Evolutionary conservation across 2,888 invertebrate species (phyloP).

Genomic region (Bellardia pandia): DNA sequence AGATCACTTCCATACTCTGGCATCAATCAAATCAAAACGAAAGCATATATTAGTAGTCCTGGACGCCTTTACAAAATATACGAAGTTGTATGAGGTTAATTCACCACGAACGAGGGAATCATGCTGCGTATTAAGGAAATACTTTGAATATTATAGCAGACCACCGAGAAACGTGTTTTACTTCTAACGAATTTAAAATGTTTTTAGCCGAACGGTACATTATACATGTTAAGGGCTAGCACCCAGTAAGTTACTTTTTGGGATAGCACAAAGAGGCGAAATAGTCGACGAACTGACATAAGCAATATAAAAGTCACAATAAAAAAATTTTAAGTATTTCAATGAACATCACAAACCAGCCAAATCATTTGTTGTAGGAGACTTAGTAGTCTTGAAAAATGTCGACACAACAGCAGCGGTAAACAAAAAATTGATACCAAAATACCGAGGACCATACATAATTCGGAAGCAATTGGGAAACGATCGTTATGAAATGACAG

Average conservation of each 20-base stretch:
- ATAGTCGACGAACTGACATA: too few relatives aligned
- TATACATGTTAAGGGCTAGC: too few relatives aligned
- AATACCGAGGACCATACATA: slow-evolving; percentile 10
- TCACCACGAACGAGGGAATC: too few relatives aligned
- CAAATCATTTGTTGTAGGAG: not conserved
- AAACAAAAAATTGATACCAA: slow-evolving; percentile 11
- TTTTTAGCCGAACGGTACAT: too few relatives aligned
- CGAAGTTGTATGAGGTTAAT: too few relatives aligned
- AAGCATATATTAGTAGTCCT: too few relatives aligned
- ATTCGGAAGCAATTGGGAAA: slow-evolving; percentile 14
- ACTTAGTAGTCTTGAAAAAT: slow-evolving; percentile 11
- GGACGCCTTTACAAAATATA: too few relatives aligned
- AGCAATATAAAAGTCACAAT: not conserved
- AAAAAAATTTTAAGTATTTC: not conserved
- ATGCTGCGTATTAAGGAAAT: too few relatives aligned
- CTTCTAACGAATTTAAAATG: not conserved
- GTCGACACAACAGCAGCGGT: not conserved
- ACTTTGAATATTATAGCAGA: not conserved
- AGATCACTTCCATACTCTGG: not conserved
- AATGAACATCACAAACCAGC: slow-evolving; percentile 9
- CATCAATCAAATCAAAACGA: slow-evolving; percentile 1
- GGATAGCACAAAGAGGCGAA: too few relatives aligned
- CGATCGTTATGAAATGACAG: too few relatives aligned
- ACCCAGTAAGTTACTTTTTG: too few relatives aligned
- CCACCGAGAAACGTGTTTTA: not conserved